These are phyloP conservation scores for Synanthedon myopaeformis DNA, from an alignment of 2,888 invertebrate genomes.

Conservation along the genomic window DNA sequence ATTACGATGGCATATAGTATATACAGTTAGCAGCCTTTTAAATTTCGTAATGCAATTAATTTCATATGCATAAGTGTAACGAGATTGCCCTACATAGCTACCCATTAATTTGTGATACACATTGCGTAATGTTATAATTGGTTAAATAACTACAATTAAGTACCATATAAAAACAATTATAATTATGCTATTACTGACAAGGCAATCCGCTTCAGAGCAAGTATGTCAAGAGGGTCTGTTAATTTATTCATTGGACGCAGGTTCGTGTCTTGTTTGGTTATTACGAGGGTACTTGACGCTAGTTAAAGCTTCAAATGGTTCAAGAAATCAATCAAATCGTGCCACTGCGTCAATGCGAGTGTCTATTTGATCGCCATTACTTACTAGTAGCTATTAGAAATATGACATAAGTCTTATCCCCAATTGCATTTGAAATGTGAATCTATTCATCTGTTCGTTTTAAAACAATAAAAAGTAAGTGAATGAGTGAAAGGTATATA, in stretches of 20 bases:
- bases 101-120: slow-evolving; percentile 19
- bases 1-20: background rate
- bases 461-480: too few species aligned
- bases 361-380: too few species aligned
- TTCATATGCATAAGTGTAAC: slow-evolving; percentile 9
- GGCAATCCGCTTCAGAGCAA: slow-evolving; percentile 54
- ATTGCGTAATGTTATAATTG: slow-evolving; percentile 15
- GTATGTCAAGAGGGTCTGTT: slow-evolving; percentile 65
- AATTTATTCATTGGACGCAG: slow-evolving; percentile 60
- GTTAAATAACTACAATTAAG: slow-evolving; percentile 19
- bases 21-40: background rate
- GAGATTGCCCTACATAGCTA: slow-evolving; percentile 18
- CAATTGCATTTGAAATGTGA: too few species aligned
- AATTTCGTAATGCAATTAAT: slow-evolving; percentile 15
- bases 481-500: too few species aligned
- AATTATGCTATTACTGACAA: slow-evolving; percentile 50
- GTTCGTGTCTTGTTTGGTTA: slow-evolving; percentile 54
- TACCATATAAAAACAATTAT: slow-evolving; percentile 25
- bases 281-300: slow-evolving; percentile 37
- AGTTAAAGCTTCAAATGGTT: slow-evolving; percentile 35
- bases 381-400: too few species aligned
- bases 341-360: slow-evolving; percentile 5
- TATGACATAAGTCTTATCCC: too few species aligned
- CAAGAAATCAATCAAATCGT: slow-evolving; percentile 37
- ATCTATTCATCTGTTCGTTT: too few species aligned